A percentile compares a stretch with the other conserved stretches of the same genome.
Conservation (phyloP, 2,797 vertebrate species). For the Macrochelys suwanniensis region DNA sequence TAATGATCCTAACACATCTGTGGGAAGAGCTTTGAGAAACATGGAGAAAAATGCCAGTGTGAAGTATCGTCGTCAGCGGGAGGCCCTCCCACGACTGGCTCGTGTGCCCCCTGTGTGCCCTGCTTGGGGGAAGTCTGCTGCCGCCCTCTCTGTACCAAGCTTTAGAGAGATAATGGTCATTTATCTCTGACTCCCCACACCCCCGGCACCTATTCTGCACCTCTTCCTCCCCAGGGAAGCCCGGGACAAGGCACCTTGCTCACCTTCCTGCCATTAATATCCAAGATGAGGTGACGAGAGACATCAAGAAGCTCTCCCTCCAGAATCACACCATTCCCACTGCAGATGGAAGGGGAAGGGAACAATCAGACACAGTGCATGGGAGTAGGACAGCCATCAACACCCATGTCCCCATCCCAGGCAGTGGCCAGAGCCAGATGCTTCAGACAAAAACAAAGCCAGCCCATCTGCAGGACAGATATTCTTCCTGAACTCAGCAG, state of each 20-base stretch:
- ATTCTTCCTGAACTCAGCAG: not conserved
- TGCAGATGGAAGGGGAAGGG: constrained; percentile 46
- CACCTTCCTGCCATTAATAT: constrained; percentile 86
- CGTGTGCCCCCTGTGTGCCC: too few species aligned
- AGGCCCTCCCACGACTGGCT: not conserved
- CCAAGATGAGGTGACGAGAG: constrained; percentile 87
- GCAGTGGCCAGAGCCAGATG: too few species aligned
- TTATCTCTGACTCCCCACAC: not conserved
- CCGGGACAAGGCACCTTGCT: not conserved
- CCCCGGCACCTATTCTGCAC: too few species aligned
- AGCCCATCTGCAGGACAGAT: not conserved
- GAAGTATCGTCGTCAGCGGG: too few species aligned
- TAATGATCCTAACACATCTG: not conserved
- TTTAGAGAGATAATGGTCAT: not conserved
- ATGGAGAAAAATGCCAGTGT: not conserved
- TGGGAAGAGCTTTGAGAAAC: not conserved
- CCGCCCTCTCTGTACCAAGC: not conserved
- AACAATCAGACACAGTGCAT: not conserved
- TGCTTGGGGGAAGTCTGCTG: not conserved
- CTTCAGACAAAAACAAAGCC: too few species aligned
- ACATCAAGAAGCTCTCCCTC: constrained; percentile 87
- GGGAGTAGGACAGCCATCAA: not conserved
- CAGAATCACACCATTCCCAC: constrained; percentile 86
- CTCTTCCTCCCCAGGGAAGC: not conserved
- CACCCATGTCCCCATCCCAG: not conserved